phyloP scores from a whole-genome alignment of 1,140 invertebrate species.

The Nebria ingens region DNA sequence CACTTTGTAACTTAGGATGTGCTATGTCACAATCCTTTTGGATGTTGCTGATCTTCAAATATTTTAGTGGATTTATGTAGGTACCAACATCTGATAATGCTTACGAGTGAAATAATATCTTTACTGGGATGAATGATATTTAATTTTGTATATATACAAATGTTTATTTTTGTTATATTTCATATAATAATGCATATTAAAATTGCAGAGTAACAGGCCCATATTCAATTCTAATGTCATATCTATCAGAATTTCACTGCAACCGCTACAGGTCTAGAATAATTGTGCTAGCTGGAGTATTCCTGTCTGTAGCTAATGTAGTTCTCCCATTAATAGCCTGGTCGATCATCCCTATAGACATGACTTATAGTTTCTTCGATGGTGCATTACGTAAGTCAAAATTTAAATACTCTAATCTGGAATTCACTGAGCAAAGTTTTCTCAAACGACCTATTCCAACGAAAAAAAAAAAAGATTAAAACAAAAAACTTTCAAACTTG shows the following conservation, averaged over 20 bases:
- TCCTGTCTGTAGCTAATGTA: constrained; percentile 41
- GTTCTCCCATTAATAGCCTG: constrained; percentile 45
- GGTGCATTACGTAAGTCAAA: constrained; percentile 27
- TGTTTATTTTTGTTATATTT: constrained; percentile 7
- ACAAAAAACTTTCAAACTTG: too few species aligned
- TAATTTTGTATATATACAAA: constrained; percentile 15
- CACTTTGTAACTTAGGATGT: constrained; percentile 51
- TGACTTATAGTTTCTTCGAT: constrained; percentile 30
- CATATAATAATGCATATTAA: background rate
- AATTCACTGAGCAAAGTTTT: too few species aligned
- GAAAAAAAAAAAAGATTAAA: too few species aligned
- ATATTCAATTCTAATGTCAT: constrained; percentile 51
- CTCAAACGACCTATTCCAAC: too few species aligned
- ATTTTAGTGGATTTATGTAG: constrained; percentile 63
- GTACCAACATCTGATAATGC: too few species aligned
- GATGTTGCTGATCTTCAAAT: constrained; percentile 55
- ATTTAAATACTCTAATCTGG: constrained; percentile 6
- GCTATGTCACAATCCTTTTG: constrained; percentile 59
- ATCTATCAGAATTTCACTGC: constrained; percentile 52
- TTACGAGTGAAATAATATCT: too few species aligned
- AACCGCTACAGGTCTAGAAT: constrained; percentile 45
- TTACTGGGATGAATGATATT: background rate
- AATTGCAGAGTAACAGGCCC: constrained; percentile 53
- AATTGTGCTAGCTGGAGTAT: constrained; percentile 46
- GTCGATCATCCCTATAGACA: constrained; percentile 37